phyloP scores from a whole-genome alignment of 2,888 invertebrate species.

The Mamestra brassicae region DNA sequence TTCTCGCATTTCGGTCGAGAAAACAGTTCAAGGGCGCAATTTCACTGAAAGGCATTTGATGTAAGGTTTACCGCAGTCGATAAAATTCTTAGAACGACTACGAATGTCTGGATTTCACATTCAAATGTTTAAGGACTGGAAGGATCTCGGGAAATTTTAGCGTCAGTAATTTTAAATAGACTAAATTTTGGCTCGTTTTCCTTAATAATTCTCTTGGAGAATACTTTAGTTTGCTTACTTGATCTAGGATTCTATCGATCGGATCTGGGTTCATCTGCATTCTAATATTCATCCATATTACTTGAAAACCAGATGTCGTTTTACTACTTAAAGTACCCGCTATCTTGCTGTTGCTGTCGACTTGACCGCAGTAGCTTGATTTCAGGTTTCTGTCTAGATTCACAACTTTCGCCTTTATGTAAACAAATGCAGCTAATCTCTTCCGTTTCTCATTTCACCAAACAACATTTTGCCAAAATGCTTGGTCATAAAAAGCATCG shows the following conservation, averaged over 20 bases:
- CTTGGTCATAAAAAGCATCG: constrained; percentile 50
- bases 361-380: constrained; percentile 24
- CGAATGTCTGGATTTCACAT: constrained; percentile 39
- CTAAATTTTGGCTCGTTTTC: constrained; percentile 5
- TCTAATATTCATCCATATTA: not conserved
- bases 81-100: constrained; percentile 33
- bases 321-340: not conserved
- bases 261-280: not conserved
- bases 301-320: constrained; percentile 10
- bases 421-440: constrained; percentile 34
- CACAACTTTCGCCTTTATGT: constrained; percentile 39
- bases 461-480: constrained; percentile 33
- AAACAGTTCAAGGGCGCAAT: constrained; percentile 34
- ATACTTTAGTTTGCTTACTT: not conserved
- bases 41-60: constrained; percentile 49
- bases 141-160: not conserved
- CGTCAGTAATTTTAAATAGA: not conserved
- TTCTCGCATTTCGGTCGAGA: not conserved
- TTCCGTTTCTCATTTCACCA: constrained; percentile 30
- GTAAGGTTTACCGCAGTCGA: constrained; percentile 34
- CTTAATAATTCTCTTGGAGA: not conserved
- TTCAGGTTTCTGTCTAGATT: constrained; percentile 5
- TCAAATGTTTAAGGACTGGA: not conserved
- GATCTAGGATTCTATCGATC: not conserved
- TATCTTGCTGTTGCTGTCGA: constrained; percentile 13